phyloP scores from a whole-genome alignment of 1,140 invertebrate species.

The Trichoplusia ni region DNA sequence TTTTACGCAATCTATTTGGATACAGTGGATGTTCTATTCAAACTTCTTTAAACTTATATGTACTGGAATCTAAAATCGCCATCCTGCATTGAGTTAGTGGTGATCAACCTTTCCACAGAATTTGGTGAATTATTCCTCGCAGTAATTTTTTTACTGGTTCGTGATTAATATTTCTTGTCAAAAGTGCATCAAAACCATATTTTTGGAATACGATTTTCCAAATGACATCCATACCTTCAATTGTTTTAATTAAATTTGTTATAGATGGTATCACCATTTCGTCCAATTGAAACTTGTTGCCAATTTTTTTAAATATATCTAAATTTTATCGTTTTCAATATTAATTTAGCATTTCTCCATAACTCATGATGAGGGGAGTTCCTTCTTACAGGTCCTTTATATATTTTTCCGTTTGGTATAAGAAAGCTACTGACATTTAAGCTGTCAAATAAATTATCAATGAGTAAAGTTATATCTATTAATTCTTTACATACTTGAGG shows the following conservation, averaged over 20 bases:
- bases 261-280: constrained; percentile 35
- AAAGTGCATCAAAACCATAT: constrained; percentile 33
- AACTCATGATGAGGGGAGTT: constrained; percentile 39
- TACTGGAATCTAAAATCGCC: too few species aligned
- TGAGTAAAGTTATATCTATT: constrained; percentile 16
- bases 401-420: constrained; percentile 40
- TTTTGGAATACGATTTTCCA: constrained; percentile 32
- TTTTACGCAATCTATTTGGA: too few species aligned
- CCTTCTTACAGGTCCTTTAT: constrained; percentile 34
- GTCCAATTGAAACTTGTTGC: constrained; percentile 18
- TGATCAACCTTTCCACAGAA: too few species aligned
- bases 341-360: constrained; percentile 31
- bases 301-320: constrained; percentile 3
- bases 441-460: constrained; percentile 42
- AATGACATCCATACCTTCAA: constrained; percentile 35
- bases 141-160: too few species aligned
- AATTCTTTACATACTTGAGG: constrained; percentile 29
- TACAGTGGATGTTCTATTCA: too few species aligned
- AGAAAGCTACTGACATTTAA: constrained; percentile 37
- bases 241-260: constrained; percentile 44
- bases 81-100: too few species aligned
- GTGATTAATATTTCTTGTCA: too few species aligned
- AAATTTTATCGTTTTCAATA: constrained; percentile 37
- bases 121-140: too few species aligned
- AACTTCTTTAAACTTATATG: too few species aligned